Percentiles rank a stretch among this genome's conserved stretches.
phyloP scores from a whole-genome alignment of 2,113 vertebrate species.

The Paraplagusia blochii region DNA sequence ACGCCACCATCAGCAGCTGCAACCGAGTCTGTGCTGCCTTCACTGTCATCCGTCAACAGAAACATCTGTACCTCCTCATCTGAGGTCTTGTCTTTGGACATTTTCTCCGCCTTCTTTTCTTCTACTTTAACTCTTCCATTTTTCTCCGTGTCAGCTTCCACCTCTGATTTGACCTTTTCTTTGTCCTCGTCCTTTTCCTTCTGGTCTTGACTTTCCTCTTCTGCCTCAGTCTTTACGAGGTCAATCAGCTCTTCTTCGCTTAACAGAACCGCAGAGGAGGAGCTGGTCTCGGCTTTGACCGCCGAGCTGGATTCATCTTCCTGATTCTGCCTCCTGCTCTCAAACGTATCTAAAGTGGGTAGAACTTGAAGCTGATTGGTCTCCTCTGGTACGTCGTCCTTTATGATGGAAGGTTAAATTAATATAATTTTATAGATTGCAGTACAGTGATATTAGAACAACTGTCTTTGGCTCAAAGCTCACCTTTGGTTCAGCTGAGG shows the following conservation, averaged over 20 bases:
- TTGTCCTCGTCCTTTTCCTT: conserved; percentile 22
- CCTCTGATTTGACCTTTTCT: conserved; percentile 5
- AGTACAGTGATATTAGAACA: background rate
- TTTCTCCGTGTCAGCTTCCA: conserved; percentile 4
- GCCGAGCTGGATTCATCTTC: conserved; percentile 64
- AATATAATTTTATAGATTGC: background rate
- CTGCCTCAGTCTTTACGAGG: conserved; percentile 60
- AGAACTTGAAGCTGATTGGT: conserved; percentile 45
- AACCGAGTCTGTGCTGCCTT: conserved; percentile 67
- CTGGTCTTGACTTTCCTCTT: no score
- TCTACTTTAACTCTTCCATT: conserved; percentile 6
- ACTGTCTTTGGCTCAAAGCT: background rate
- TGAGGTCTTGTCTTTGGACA: background rate
- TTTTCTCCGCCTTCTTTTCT: conserved; percentile 8
- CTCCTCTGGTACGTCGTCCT: conserved; percentile 56
- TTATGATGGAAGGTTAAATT: conserved; percentile 1
- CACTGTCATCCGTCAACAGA: conserved; percentile 48
- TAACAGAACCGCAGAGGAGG: conserved; percentile 61
- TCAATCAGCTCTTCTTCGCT: conserved; percentile 67
- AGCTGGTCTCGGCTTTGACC: conserved; percentile 33
- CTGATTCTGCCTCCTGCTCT: conserved; percentile 58
- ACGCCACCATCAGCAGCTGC: conserved; percentile 54
- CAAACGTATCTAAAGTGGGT: conserved; percentile 59
- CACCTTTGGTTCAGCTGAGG: conserved; percentile 64
- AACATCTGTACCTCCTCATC: conserved; percentile 1